Evolutionary conservation across 2,888 invertebrate species (phyloP).

Genomic region (Harpalus rubripes): DNA sequence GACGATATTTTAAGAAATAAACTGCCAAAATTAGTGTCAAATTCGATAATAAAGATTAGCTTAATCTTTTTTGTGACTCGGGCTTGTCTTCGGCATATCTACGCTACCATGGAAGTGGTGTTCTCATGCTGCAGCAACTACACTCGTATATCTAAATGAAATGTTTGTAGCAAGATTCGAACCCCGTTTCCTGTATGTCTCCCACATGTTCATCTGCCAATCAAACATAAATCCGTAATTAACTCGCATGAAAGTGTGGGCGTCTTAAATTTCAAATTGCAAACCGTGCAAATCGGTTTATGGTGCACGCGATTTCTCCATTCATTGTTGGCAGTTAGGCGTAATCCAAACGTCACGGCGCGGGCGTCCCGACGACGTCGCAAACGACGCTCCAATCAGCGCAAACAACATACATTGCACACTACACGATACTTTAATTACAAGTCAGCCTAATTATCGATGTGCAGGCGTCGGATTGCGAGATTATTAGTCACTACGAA

Average conservation of each 20-base stretch:
- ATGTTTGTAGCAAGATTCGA: too few relatives aligned
- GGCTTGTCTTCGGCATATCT: too few relatives aligned
- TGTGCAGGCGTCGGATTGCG: not conserved
- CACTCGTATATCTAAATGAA: too few relatives aligned
- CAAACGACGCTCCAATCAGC: constrained; percentile 5
- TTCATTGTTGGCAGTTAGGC: constrained; percentile 59
- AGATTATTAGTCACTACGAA: not conserved
- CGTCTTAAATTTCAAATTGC: constrained; percentile 54
- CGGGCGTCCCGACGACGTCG: constrained; percentile 8
- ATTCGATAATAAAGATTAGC: too few relatives aligned
- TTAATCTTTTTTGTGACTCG: too few relatives aligned
- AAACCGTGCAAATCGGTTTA: constrained; percentile 52
- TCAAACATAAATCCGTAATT: constrained; percentile 34
- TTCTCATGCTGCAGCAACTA: too few relatives aligned
- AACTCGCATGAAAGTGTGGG: constrained; percentile 40
- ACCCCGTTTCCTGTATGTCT: not conserved
- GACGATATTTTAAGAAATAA: too few relatives aligned
- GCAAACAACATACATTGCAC: not conserved
- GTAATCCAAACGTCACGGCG: constrained; percentile 50
- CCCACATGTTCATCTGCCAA: constrained; percentile 16
- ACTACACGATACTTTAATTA: constrained; percentile 14
- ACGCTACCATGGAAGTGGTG: too few relatives aligned
- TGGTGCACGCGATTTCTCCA: constrained; percentile 49
- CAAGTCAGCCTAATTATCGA: not conserved
- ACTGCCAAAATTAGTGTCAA: too few relatives aligned